These are phyloP conservation scores for Ptychoptera contaminata DNA, from an alignment of 2,888 invertebrate species.

Conservation along the genomic window DNA sequence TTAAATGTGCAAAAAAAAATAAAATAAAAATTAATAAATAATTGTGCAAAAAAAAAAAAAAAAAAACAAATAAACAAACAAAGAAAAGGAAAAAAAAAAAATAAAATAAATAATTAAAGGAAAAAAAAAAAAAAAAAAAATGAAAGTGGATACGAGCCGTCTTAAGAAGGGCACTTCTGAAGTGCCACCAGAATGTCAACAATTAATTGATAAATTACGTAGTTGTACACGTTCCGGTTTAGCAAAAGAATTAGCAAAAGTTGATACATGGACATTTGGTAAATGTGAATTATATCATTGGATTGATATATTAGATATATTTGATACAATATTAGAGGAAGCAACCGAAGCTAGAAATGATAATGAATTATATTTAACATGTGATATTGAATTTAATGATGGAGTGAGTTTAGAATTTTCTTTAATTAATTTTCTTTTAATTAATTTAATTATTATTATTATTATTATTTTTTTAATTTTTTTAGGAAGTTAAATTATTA, in stretches of 20 bases:
- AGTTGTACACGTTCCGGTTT: constrained; percentile 48
- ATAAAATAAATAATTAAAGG: no score
- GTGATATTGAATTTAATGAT: constrained; percentile 49
- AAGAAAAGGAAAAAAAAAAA: neutral
- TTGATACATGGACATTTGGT: constrained; percentile 71
- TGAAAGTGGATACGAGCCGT: constrained; percentile 71
- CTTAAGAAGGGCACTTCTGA: constrained; percentile 72
- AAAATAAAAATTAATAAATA: no score
- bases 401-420: constrained; percentile 33
- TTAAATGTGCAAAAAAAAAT: no score
- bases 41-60: no score
- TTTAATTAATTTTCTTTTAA: constrained; percentile 1
- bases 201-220: constrained; percentile 55
- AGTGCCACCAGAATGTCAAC: constrained; percentile 62
- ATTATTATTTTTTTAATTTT: constrained; percentile 9
- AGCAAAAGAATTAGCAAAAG: constrained; percentile 48
- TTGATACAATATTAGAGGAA: constrained; percentile 56
- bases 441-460: neutral
- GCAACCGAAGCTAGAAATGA: constrained; percentile 34
- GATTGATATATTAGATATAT: constrained; percentile 67
- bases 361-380: constrained; percentile 37
- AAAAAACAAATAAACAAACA: no score
- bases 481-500: constrained; percentile 52
- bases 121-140: constrained; percentile 25
- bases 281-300: constrained; percentile 79